Percentiles rank a stretch among this genome's conserved stretches.
phyloP scores from a whole-genome alignment of 2,888 invertebrate species.

The Nesidiocoris tenuis region DNA sequence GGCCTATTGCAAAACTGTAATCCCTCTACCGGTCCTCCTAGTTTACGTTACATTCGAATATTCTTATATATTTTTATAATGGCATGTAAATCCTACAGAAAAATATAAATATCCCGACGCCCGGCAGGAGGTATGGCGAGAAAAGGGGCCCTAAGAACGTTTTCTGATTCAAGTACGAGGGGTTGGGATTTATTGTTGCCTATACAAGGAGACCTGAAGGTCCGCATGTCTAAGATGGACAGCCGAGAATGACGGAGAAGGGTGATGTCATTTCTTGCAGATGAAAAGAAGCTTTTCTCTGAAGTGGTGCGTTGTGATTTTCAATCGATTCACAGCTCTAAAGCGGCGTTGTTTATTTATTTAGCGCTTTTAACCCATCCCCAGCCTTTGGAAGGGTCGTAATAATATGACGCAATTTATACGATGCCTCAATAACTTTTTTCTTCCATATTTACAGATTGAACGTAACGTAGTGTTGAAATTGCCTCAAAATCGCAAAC shows the following conservation, averaged over 20 bases:
- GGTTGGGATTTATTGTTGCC: background rate
- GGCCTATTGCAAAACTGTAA: background rate
- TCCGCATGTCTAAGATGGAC: no score
- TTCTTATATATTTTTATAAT: slow-evolving; percentile 34
- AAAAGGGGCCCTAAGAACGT: background rate
- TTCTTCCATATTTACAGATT: no score
- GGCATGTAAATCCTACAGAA: slow-evolving; percentile 28
- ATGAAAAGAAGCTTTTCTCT: background rate
- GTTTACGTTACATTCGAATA: background rate
- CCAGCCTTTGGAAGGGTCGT: no score
- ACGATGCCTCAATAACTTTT: no score
- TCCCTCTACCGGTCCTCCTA: background rate
- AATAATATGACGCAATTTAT: background rate
- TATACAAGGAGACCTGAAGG: no score
- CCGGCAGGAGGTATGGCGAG: background rate
- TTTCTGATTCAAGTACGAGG: background rate
- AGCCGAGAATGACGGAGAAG: background rate
- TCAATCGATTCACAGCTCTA: background rate
- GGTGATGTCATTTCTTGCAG: background rate
- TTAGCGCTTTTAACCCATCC: background rate
- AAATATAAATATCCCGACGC: slow-evolving; percentile 19
- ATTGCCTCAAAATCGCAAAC: no score
- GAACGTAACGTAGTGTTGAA: no score
- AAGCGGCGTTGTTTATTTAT: background rate
- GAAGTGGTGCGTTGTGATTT: background rate